Evolutionary conservation across 2,888 invertebrate genomes (phyloP), one percentile per base, ranked within the genome.

Genomic region (Dichetophora obliterata): DNA sequence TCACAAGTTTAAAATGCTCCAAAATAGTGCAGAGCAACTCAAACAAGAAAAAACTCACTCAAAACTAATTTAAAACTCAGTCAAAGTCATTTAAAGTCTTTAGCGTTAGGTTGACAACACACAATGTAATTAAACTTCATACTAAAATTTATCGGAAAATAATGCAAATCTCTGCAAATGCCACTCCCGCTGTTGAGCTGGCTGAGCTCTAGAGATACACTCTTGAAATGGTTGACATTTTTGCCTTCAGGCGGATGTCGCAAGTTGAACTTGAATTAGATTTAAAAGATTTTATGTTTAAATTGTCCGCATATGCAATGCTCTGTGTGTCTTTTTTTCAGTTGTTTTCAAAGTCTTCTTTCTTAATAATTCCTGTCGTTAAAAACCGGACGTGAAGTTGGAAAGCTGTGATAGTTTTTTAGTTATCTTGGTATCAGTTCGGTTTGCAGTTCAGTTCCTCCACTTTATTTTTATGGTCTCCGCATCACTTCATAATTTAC

Each of bases 221-320:
- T 11, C 43, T 43, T 43, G n/a, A n/a, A n/a, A n/a, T n/a, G 43
- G 9, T 43, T 43, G 43, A 19, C 19, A 27, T 59, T 27, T 59
- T 59, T 59, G 57, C 22, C 14, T 14, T 27, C 8, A n/a, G 24
- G 57, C 22, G 24, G 57, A 59, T 59, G 57, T 24, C 57, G 24
- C 57, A 59, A 74, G 75, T 77, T 75, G 74, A 81, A 77, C 80
- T 80, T 80, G 80, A 78, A 79, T 78, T 75, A 74, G 59, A 24
- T 59, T 57, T 43, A 31, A 27, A 59, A 16, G 24, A 34, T 48
- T 48, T 63, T 31, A 65, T 27, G 43, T 43, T 59, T 59, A 9
- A 59, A 59, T 59, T 59, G 24, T 59, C 57, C 57, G 5, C 27
- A 22, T 24, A 59, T 59, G 57, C 57, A 59, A 8, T 59, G 22